Evolutionary conservation across 2,888 invertebrate genomes (phyloP), one percentile per base, ranked within the genome.

Genomic region (Campoplex nolae): DNA sequence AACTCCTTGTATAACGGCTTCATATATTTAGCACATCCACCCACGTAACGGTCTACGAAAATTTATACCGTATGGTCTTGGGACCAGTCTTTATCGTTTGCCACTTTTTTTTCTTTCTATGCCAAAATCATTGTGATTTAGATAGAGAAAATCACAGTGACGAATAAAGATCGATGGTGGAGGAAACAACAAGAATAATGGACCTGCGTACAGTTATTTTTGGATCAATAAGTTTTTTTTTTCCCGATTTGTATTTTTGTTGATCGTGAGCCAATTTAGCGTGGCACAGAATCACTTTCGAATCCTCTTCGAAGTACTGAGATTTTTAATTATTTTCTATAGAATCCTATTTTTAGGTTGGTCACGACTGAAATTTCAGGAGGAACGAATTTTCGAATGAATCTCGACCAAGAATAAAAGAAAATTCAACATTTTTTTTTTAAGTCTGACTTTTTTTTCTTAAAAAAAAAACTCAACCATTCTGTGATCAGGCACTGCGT

Each of bases 401-500:
- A 23, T 56, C 23, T 1, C 23, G 8, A 56, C 9, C 13, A 13
- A 58, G 1, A 58, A 58, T 58, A 3, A 11, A 23, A 56, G 11
- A 28, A 58, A 13, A 28, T 58, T 11, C 4, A 28, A 51, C 18
- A 13, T 62, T 32, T 32, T 62, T 58, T 70, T 45, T 48, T 1
- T 35, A 3, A 75, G 45, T 45, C 11, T 70, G 3, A 48, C 48
- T 35, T 83, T 68, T 45, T 68, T 38, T 35, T 4, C 2, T 18
- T 56, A 38, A 56, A 32, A 32, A 32, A 73, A 71, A 56, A 23
- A 42, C 23, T 62, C 65, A 38, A 6, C 4, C 35, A 67, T 80
- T 80, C 42, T 56, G 13, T 42, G 73, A 35, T 56, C 45, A n/a
- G 74, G 80, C 32, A 45, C 77, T 67, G 81, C 58, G 71, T 70